Conservation (phyloP, 1,140 invertebrate species). For the Heliconius hewitsoni region DNA sequence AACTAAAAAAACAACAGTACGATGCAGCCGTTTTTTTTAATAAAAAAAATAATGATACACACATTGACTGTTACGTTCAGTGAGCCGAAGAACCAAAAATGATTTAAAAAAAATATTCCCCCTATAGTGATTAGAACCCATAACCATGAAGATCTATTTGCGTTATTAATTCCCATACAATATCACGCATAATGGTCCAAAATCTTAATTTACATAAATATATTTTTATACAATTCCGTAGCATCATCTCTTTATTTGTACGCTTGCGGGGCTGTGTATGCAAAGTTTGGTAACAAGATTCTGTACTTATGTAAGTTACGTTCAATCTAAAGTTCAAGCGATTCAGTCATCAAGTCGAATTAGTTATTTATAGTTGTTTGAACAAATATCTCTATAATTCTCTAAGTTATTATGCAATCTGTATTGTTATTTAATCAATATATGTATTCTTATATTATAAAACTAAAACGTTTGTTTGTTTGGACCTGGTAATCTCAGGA, state of each 20-base stretch:
- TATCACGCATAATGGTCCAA: neutral
- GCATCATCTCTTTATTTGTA: neutral
- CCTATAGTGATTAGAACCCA: neutral
- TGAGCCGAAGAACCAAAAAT: too few species aligned
- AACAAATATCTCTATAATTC: too few species aligned
- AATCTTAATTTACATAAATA: neutral
- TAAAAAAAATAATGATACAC: too few species aligned
- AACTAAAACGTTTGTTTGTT: too few species aligned
- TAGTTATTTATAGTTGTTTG: neutral
- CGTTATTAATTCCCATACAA: neutral
- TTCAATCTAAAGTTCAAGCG: conserved; percentile 6
- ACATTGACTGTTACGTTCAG: too few species aligned
- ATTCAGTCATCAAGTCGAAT: neutral
- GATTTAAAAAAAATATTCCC: too few species aligned
- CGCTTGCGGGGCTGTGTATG: neutral
- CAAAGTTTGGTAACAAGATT: neutral
- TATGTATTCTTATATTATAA: too few species aligned
- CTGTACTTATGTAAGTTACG: neutral
- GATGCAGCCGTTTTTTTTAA: too few species aligned
- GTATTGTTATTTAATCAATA: too few species aligned
- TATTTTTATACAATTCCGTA: neutral
- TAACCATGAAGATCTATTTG: neutral
- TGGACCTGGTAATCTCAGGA: too few species aligned
- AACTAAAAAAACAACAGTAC: too few species aligned
- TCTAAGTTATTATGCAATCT: too few species aligned